phyloP scores from a whole-genome alignment of 2,113 vertebrate species.

The Macaca fascicularis region DNA sequence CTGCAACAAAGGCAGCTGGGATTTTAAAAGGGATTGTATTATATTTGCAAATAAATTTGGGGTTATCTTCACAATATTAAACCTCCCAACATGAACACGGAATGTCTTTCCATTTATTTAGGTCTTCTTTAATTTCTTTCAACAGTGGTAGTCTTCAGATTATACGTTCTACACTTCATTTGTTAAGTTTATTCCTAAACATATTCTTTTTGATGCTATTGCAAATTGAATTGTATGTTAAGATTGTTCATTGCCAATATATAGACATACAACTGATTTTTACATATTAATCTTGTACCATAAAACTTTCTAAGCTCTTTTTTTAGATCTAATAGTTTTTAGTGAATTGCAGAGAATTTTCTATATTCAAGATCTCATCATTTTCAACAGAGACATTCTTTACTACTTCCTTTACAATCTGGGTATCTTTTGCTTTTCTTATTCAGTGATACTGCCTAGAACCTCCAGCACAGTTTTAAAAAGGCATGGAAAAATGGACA shows the following conservation, averaged over 20 bases:
- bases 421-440: neutral
- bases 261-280: neutral
- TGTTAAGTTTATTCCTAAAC: slow-evolving; percentile 11
- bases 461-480: neutral
- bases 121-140: slow-evolving; percentile 3
- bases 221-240: neutral
- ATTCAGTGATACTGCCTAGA: neutral
- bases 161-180: neutral
- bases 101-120: neutral
- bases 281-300: neutral
- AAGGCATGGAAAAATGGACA: neutral
- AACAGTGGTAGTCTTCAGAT: neutral
- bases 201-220: neutral
- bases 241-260: neutral
- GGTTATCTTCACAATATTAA: neutral
- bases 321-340: slow-evolving; percentile 25
- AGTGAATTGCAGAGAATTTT: neutral
- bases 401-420: neutral
- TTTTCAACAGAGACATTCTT: neutral
- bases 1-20: neutral
- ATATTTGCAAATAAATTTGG: neutral
- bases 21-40: neutral
- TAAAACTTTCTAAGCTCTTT: neutral
- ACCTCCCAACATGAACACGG: neutral
- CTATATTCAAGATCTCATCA: neutral